Evolutionary conservation across 1,140 invertebrate species (phyloP).

Genomic region (Hesperophylax magnus): DNA sequence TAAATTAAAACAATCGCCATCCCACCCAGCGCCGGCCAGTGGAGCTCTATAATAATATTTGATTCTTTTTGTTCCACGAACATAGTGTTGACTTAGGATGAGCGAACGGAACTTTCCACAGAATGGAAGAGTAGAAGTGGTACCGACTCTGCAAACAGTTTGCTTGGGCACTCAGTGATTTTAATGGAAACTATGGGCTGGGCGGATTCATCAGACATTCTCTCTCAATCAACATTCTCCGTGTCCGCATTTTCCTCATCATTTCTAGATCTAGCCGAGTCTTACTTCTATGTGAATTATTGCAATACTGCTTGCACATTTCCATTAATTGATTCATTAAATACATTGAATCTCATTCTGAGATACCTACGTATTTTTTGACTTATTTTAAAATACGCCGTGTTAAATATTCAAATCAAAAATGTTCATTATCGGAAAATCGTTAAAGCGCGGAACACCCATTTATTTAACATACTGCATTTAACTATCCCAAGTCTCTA

Average conservation of each 20-base stretch:
- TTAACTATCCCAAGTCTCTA: slow-evolving; percentile 1
- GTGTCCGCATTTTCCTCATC: slow-evolving; percentile 7
- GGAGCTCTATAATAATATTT: slow-evolving; percentile 4
- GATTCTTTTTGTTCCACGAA: slow-evolving; percentile 33
- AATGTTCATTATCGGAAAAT: too few relatives aligned
- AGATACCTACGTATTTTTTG: too few relatives aligned
- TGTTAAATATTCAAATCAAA: too few relatives aligned
- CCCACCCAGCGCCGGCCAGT: too few relatives aligned
- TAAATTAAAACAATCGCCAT: too few relatives aligned
- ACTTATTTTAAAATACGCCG: too few relatives aligned
- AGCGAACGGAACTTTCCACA: slow-evolving; percentile 31
- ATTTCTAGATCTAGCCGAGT: too few relatives aligned
- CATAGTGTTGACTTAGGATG: slow-evolving; percentile 44
- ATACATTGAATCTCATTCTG: too few relatives aligned
- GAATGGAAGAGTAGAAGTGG: slow-evolving; percentile 20
- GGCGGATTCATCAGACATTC: slow-evolving; percentile 44
- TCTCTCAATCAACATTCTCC: slow-evolving; percentile 4
- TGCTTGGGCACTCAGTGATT: slow-evolving; percentile 35
- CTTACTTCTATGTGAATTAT: too few relatives aligned
- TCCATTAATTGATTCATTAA: too few relatives aligned
- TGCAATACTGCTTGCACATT: too few relatives aligned
- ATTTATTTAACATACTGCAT: neutral
- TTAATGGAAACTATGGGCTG: slow-evolving; percentile 49
- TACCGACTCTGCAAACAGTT: slow-evolving; percentile 30
- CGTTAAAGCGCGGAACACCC: too few relatives aligned